Conservation (phyloP, 2,888 invertebrate genomes). For the Cephus sareptanus region DNA sequence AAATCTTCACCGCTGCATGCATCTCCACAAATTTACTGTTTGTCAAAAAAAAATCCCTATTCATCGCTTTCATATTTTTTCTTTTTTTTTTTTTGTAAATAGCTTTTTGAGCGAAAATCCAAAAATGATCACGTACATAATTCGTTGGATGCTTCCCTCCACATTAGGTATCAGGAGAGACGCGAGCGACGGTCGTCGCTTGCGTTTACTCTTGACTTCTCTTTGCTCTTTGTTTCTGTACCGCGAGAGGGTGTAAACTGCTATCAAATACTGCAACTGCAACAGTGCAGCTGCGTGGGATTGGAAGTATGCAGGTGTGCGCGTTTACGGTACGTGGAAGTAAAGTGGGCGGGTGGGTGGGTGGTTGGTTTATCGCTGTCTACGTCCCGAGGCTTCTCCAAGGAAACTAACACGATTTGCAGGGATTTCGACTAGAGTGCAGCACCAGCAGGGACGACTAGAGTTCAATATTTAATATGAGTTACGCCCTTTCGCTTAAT, state of each 20-base stretch:
- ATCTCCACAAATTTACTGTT: neutral
- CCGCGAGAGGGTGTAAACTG: neutral
- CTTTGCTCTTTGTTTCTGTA: neutral
- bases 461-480: neutral
- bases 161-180: neutral
- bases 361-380: neutral
- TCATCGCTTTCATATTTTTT: neutral
- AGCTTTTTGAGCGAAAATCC: neutral
- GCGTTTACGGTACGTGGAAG: neutral
- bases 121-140: neutral
- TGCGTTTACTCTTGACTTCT: neutral
- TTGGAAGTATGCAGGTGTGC: neutral
- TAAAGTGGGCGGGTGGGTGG: neutral
- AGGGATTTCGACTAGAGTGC: neutral
- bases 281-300: neutral
- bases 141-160: neutral
- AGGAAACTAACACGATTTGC: neutral
- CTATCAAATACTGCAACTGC: neutral
- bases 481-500: conserved; percentile 2
- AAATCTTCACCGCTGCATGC: neutral
- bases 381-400: neutral
- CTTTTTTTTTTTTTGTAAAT: neutral
- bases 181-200: neutral
- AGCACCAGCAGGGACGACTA: neutral
- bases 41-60: neutral